A percentile compares a stretch with the other conserved stretches of the same genome.
phyloP scores from a whole-genome alignment of 23 tunicate genomes.

The Halocynthia roretzi region DNA sequence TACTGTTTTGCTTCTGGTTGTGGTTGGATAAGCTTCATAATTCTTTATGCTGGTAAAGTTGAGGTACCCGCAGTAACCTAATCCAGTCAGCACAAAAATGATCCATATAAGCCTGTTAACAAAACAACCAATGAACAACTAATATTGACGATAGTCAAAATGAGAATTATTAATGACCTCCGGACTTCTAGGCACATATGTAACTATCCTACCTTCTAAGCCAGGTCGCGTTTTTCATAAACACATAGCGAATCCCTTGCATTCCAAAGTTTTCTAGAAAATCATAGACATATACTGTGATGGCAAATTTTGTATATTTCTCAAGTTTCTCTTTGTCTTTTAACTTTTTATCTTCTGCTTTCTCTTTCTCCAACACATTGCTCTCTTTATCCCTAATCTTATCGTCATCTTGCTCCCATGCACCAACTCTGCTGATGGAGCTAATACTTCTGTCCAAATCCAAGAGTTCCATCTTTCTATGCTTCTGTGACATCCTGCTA shows the following conservation, averaged over 20 bases:
- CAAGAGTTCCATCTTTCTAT: too few species aligned
- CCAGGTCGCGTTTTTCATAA: constrained; percentile 37
- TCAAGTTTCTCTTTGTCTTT: background rate
- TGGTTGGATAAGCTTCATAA: constrained; percentile 7
- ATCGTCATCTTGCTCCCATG: too few species aligned
- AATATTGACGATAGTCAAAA: background rate
- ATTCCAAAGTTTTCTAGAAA: constrained; percentile 57
- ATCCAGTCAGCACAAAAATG: constrained; percentile 31
- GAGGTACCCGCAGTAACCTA: constrained; percentile 33
- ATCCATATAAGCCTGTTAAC: constrained; percentile 46
- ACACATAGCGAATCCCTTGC: constrained; percentile 65
- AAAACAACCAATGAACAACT: background rate
- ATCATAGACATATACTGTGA: constrained; percentile 3
- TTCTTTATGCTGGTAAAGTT: background rate
- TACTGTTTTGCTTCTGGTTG: background rate
- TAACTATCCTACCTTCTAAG: constrained; percentile 34
- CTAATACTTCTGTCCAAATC: too few species aligned
- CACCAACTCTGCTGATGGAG: too few species aligned
- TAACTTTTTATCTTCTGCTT: background rate
- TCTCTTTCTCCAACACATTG: background rate
- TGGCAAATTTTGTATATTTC: constrained; percentile 5
- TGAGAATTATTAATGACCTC: background rate
- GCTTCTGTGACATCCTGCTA: too few species aligned
- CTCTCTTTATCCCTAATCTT: too few species aligned
- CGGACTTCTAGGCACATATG: background rate